Conservation (phyloP, 2,888 invertebrate genomes). For the Danaus chrysippus region DNA sequence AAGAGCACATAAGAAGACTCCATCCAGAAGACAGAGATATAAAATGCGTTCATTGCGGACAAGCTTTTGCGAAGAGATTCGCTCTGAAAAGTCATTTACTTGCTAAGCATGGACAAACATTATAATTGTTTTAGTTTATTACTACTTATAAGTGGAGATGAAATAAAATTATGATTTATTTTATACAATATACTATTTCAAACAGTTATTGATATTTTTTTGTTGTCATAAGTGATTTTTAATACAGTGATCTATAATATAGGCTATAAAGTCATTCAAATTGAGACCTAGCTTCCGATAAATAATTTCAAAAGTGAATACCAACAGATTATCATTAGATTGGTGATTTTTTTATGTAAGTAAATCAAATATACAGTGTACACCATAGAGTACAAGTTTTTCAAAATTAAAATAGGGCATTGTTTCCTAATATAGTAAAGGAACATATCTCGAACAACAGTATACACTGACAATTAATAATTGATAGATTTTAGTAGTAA, state of each 20-base stretch:
- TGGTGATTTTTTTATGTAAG: too few relatives aligned
- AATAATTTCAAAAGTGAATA: too few relatives aligned
- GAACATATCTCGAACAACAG: too few relatives aligned
- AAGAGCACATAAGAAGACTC: constrained; percentile 44
- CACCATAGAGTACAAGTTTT: too few relatives aligned
- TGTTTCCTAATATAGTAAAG: too few relatives aligned
- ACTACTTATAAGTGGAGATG: too few relatives aligned
- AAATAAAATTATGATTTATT: background rate
- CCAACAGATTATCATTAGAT: too few relatives aligned
- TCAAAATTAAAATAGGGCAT: too few relatives aligned
- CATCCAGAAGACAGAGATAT: constrained; percentile 37
- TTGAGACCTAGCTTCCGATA: too few relatives aligned
- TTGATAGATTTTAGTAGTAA: constrained; percentile 16
- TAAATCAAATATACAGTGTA: too few relatives aligned
- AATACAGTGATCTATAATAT: background rate
- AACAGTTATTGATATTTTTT: background rate
- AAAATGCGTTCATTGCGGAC: constrained; percentile 40
- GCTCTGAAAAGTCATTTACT: constrained; percentile 42
- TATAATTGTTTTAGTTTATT: background rate
- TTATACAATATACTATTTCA: background rate
- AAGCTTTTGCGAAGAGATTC: constrained; percentile 49
- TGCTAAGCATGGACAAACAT: constrained; percentile 23
- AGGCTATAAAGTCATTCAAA: too few relatives aligned
- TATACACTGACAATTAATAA: background rate
- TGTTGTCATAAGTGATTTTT: background rate